A percentile compares a stretch with the other conserved stretches of the same genome.
These are phyloP conservation scores for Myoxocephalus aenaeus DNA, from an alignment of 2,797 vertebrate species.

Conservation along the genomic window DNA sequence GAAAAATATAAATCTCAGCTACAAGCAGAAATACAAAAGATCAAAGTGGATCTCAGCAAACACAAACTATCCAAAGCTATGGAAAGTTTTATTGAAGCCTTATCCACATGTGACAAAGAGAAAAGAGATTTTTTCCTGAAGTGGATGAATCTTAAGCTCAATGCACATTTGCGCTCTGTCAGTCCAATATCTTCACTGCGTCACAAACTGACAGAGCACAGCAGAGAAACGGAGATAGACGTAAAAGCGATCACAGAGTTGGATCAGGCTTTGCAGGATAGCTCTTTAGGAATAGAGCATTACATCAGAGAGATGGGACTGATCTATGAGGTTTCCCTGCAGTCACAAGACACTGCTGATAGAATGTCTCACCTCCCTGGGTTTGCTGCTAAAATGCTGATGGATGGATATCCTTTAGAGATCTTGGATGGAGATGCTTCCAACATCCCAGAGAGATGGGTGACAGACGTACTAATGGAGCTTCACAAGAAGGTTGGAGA, in stretches of 20 bases:
- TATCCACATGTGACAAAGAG: slow-evolving; percentile 25
- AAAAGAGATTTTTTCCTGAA: slow-evolving; percentile 42
- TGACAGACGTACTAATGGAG: slow-evolving; percentile 77
- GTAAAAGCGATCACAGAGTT: neutral
- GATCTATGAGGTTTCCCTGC: slow-evolving; percentile 45
- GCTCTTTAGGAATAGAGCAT: slow-evolving; percentile 62
- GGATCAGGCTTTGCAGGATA: slow-evolving; percentile 14
- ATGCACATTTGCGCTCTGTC: neutral
- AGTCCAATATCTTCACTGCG: slow-evolving; percentile 3
- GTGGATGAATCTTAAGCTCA: slow-evolving; percentile 42
- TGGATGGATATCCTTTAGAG: slow-evolving; percentile 82
- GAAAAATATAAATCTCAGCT: slow-evolving; percentile 39
- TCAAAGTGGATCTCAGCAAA: slow-evolving; percentile 43
- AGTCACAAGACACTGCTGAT: neutral
- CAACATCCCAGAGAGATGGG: slow-evolving; percentile 82
- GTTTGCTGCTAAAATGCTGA: slow-evolving; percentile 77
- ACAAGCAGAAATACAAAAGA: neutral
- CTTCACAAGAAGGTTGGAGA: slow-evolving; percentile 68
- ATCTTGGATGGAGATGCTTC: slow-evolving; percentile 82
- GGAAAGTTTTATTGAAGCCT: slow-evolving; percentile 13
- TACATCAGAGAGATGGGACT: slow-evolving; percentile 63
- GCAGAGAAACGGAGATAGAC: neutral
- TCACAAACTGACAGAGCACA: slow-evolving; percentile 13
- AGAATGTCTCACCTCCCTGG: slow-evolving; percentile 36
- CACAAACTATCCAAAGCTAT: neutral